phyloP scores from a whole-genome alignment of 2,797 vertebrate species.

The Typhlichthys eigenmanni region DNA sequence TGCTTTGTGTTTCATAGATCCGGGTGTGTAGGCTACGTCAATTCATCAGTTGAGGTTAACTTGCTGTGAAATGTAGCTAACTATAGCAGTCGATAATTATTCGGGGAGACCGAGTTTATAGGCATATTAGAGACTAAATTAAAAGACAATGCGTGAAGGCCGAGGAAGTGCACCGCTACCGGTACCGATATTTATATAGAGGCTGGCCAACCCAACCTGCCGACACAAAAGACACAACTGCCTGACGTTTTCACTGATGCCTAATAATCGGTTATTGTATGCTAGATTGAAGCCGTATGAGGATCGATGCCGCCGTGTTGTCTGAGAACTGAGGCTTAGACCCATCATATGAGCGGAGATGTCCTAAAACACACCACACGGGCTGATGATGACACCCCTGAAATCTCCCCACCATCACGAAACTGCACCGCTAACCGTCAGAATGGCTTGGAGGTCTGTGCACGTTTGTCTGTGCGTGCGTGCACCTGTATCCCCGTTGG shows the following conservation, averaged over 20 bases:
- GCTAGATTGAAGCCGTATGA: too few relatives aligned
- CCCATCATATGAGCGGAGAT: too few relatives aligned
- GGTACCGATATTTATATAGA: background rate
- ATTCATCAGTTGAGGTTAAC: background rate
- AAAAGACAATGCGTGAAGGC: background rate
- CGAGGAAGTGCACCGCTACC: constrained; percentile 9
- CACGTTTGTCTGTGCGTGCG: constrained; percentile 23
- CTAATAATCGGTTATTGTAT: too few relatives aligned
- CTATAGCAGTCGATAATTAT: too few relatives aligned
- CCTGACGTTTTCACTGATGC: too few relatives aligned
- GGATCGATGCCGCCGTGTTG: too few relatives aligned
- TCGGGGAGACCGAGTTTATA: background rate
- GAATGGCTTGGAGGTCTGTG: constrained; percentile 55
- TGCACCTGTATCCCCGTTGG: constrained; percentile 5
- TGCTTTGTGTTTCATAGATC: background rate
- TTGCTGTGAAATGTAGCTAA: constrained; percentile 2
- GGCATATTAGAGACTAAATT: background rate
- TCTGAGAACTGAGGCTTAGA: too few relatives aligned
- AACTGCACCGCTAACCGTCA: constrained; percentile 42
- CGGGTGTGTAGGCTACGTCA: background rate
- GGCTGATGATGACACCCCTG: constrained; percentile 39
- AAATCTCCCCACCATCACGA: constrained; percentile 14
- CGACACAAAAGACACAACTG: constrained; percentile 20
- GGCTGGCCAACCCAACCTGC: background rate
- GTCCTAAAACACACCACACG: constrained; percentile 21